These are phyloP conservation scores for Drosophila prosaltans DNA, from an alignment of 1,140 invertebrate genomes.

Conservation along the genomic window DNA sequence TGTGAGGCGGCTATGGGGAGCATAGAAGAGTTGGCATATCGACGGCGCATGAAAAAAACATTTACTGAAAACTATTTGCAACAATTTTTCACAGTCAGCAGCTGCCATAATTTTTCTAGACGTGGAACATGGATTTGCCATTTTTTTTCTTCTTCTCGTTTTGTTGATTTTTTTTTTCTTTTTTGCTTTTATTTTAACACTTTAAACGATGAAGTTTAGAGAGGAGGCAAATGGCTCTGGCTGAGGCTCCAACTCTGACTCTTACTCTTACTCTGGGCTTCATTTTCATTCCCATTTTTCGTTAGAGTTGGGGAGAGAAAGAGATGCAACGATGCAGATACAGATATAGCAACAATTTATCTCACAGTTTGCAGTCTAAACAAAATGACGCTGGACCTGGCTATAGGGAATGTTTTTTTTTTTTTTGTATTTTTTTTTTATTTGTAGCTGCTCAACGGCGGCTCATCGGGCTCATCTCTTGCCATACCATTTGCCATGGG, in stretches of 20 bases:
- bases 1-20: neutral
- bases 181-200: constrained; percentile 75
- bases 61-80: constrained; percentile 79
- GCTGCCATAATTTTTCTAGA: constrained; percentile 75
- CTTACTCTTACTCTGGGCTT: constrained; percentile 18
- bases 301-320: constrained; percentile 26
- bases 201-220: constrained; percentile 71
- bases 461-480: constrained; percentile 71
- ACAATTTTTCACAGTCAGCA: constrained; percentile 80
- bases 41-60: constrained; percentile 51
- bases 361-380: constrained; percentile 81
- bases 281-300: constrained; percentile 76
- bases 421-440: neutral
- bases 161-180: constrained; percentile 42
- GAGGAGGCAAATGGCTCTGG: constrained; percentile 7
- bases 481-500: constrained; percentile 72
- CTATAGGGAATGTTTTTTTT: constrained; percentile 16
- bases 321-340: constrained; percentile 57
- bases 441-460: constrained; percentile 61
- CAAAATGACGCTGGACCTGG: constrained; percentile 64
- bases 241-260: neutral
- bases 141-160: constrained; percentile 30
- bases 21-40: constrained; percentile 37
- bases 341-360: constrained; percentile 77
- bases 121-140: constrained; percentile 42